Base-by-base conservation (phyloP, 2,888 invertebrate species). In the Acholoe squamosa region DNA sequence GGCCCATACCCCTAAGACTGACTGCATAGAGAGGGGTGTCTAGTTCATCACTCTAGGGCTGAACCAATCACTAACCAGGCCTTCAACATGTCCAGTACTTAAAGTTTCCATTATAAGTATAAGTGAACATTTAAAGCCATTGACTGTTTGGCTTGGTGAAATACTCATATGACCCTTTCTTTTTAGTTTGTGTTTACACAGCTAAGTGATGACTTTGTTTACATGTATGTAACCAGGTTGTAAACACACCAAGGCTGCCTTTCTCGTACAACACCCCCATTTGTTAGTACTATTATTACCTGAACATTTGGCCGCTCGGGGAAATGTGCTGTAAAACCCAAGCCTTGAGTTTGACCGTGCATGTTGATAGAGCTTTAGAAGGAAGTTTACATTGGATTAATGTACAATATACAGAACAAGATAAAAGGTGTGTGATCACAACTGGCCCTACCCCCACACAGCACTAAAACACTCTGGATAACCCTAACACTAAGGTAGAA, bases 1-100 rank as follows among this genome's bases (percentile, higher is more conserved):
- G 31, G 80, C 80, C 71, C 19, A 28, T 28, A 71, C 80, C 80
- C 25, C 28, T 7, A 76, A 5, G 25, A 76, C n/a, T 22, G 33
- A 34, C 80, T 43, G 80, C 80, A 71, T 71, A 71, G 71, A 67
- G 14, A 71, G 71, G 71, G 28, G 28, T 71, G 14, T 71, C 43
- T 43, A 43, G 5, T 7, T n/a, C 71, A 25, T 71, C 71, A 71
- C 71, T 71, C 71, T 28, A n/a, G 71, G 71, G 31, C 80, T 16
- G 19, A 43, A 19, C n/a, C 25, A 5, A 76, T 31, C 31, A 76
- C 28, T 5, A 76, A 7, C 31, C 76, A n/a, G 28, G 0, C 31
- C 76, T 10, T 3, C 25, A 28, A n/a, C 14, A 0, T 19, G 76
- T 14, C 16, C 76, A 19, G n/a, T 31, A 25, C 14, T n/a, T 61